Evolutionary conservation across 2,113 vertebrate genomes (phyloP).

Genomic region (Pionites leucogaster): DNA sequence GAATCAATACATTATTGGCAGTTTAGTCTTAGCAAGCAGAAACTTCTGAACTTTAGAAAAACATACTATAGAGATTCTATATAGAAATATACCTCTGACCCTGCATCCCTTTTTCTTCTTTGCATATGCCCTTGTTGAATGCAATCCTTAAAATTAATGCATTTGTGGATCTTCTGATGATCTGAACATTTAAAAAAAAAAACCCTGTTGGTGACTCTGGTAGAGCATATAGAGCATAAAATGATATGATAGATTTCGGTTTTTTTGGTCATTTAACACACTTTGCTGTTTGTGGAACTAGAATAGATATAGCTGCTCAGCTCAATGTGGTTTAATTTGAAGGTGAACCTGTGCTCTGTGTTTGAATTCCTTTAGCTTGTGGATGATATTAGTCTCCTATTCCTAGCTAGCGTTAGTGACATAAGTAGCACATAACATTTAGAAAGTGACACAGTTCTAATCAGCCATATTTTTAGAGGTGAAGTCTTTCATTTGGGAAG

Average conservation of each 20-base stretch:
- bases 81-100: not conserved
- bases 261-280: not conserved
- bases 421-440: not conserved
- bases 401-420: not conserved
- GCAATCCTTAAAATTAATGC: not conserved
- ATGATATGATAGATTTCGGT: fast-evolving
- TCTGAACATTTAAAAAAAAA: not conserved
- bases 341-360: not conserved
- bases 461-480: not conserved
- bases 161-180: not conserved
- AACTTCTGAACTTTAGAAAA: not conserved
- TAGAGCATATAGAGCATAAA: not conserved
- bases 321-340: not conserved
- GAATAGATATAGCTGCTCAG: not conserved
- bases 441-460: not conserved
- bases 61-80: not conserved
- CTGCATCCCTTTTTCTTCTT: not conserved
- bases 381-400: not conserved
- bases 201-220: not conserved
- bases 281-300: not conserved
- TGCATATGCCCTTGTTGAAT: not conserved
- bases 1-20: not conserved
- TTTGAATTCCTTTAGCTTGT: not conserved
- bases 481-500: not conserved
- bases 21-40: not conserved